Evolutionary conservation across 1,140 invertebrate species (phyloP), one percentile per base, ranked within the genome.

Genomic region (Tetramorium parvispinum): DNA sequence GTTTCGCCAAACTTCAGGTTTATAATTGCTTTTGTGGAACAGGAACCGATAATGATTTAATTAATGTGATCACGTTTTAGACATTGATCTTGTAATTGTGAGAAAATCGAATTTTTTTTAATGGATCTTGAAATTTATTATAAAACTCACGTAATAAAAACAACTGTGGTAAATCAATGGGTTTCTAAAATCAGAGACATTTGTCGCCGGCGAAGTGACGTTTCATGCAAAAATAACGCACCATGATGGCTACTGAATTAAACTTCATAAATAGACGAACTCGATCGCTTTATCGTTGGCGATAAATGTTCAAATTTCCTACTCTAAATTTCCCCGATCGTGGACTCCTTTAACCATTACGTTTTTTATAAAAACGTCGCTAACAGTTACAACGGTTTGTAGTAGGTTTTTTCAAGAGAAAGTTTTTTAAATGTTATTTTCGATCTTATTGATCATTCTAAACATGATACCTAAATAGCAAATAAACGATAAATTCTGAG

Each of bases 261-360:
- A 85, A 49, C n/a, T 18, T 40, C 40, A 85, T 85, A 85, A 77
- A 77, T 27, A 16, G 43, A 27, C 13, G 61, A 88, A 63, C 21
- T 27, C 37, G 53, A 75, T 66, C 51, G 59, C 55, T 86, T 89
- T 75, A 88, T 76, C 71, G 73, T 16, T 32, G 16, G 11, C 37
- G 18, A 27, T 49, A 57, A 66, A 68, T 27, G 24, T 32, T 70
- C 75, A 18, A 8, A 16, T 16, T 1, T 40, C 3, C 10, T 37
- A 0, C 24, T 11, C 11, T 55, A 37, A 18, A 55, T 18, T 75
- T 70, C 46, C 5, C 18, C 10, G 18, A 32, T 46, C n/a, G 37
- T 63, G 2, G 6, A 10, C 37, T 66, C 5, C n/a, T 13, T 66
- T 66, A 43, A 66, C 16, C 18, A 43, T 43, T 21, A 21, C 1